Conservation (phyloP, 2,797 vertebrate species). For the Hirundo rustica region DNA sequence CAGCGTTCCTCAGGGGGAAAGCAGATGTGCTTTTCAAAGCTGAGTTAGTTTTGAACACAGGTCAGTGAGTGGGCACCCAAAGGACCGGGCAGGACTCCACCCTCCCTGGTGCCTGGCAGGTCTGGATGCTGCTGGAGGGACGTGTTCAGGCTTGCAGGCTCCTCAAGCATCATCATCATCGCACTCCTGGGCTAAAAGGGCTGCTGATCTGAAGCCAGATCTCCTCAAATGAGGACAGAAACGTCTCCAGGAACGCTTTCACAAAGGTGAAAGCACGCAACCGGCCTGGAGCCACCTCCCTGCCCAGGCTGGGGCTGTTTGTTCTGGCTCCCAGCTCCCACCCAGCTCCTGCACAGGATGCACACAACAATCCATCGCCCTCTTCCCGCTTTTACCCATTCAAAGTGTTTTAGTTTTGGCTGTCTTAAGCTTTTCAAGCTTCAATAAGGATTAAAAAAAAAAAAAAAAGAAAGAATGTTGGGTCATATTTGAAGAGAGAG, state of each 20-base stretch:
- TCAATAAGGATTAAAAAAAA: not conserved
- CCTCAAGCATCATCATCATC: not conserved
- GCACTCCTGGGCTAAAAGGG: not conserved
- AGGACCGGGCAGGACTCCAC: not conserved
- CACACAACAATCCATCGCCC: not conserved
- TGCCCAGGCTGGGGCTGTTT: not conserved
- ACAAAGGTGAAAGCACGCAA: accelerated
- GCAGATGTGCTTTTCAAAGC: not conserved
- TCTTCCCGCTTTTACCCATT: not conserved
- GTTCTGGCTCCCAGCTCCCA: conserved; percentile 14
- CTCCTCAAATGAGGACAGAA: not conserved
- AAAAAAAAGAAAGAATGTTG: not conserved
- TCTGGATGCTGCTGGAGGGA: not conserved
- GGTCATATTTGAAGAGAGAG: not conserved
- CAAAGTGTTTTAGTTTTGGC: not conserved
- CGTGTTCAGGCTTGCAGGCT: not conserved
- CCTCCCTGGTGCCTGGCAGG: accelerated
- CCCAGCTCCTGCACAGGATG: conserved; percentile 9
- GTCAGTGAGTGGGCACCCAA: accelerated
- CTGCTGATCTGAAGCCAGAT: not conserved
- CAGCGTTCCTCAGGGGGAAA: not conserved
- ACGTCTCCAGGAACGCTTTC: accelerated
- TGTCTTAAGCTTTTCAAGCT: not conserved
- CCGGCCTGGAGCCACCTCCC: not conserved
- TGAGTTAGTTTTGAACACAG: not conserved